Evolutionary conservation across 2,797 vertebrate genomes (phyloP).

Genomic region (Delichon dasypus): DNA sequence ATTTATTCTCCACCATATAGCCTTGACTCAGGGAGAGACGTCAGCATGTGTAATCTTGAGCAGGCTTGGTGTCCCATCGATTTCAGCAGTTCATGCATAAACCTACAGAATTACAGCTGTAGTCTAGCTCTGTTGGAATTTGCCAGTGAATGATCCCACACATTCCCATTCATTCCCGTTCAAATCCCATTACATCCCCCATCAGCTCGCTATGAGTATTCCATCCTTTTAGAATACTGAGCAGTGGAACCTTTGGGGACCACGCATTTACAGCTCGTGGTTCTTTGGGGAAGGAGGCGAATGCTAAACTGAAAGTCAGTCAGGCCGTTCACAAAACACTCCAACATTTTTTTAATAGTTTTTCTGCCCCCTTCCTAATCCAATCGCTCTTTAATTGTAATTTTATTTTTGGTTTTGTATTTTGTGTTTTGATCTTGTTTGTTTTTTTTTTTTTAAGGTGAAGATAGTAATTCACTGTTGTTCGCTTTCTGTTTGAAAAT

Average conservation of each 20-base stretch:
- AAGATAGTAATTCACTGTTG: neutral
- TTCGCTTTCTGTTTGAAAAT: neutral
- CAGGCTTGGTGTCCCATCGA: neutral
- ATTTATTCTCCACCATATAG: neutral
- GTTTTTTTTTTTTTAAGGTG: neutral
- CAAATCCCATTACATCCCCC: neutral
- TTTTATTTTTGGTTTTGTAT: neutral
- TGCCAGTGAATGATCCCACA: neutral
- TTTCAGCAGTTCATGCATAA: slow-evolving; percentile 22
- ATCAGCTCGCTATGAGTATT: neutral
- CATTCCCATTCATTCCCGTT: no score
- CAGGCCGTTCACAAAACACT: neutral
- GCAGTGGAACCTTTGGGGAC: neutral
- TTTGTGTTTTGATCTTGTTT: neutral
- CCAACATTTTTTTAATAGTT: neutral
- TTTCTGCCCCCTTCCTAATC: neutral
- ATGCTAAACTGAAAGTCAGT: neutral
- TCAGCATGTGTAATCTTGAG: slow-evolving; percentile 1
- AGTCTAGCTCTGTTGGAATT: neutral
- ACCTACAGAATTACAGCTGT: neutral
- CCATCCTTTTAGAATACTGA: neutral
- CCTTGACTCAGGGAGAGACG: slow-evolving; percentile 28
- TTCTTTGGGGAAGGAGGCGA: neutral
- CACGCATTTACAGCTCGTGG: neutral
- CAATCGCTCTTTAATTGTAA: neutral